phyloP scores from a whole-genome alignment of 2,888 invertebrate species.

The Prosapia bicincta region DNA sequence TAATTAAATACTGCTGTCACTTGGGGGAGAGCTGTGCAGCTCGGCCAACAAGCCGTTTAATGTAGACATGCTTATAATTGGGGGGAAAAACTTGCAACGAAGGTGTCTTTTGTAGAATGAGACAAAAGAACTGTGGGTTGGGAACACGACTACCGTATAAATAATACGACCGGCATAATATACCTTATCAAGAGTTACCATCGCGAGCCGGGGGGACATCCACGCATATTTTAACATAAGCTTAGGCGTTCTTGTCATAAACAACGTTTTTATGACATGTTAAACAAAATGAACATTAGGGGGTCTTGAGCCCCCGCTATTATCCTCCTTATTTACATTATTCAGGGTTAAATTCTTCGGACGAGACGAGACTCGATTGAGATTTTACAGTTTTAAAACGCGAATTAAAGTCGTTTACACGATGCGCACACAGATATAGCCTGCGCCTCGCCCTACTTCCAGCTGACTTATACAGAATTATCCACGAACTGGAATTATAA shows the following conservation, averaged over 20 bases:
- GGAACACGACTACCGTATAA: neutral
- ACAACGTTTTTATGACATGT: constrained; percentile 28
- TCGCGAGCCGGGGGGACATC: neutral
- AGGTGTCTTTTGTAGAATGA: constrained; percentile 2
- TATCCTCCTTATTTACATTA: constrained; percentile 5
- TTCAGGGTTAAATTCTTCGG: neutral
- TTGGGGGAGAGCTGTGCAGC: neutral
- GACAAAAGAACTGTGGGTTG: neutral
- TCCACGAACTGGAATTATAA: no score
- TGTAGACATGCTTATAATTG: neutral
- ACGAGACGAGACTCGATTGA: neutral
- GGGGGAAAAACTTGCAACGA: neutral
- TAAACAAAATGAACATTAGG: constrained; percentile 27
- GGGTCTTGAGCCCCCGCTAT: constrained; percentile 9
- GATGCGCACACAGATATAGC: neutral
- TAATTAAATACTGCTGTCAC: neutral
- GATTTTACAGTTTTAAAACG: neutral
- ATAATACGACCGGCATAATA: neutral
- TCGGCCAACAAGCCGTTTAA: neutral
- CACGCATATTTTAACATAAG: constrained; percentile 26
- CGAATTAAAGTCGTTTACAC: neutral
- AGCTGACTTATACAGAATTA: no score
- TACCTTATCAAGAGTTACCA: neutral
- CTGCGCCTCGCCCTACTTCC: no score
- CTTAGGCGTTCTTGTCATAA: constrained; percentile 15